phyloP scores from a whole-genome alignment of 2,888 invertebrate species.

The Crossocerus cetratus region DNA sequence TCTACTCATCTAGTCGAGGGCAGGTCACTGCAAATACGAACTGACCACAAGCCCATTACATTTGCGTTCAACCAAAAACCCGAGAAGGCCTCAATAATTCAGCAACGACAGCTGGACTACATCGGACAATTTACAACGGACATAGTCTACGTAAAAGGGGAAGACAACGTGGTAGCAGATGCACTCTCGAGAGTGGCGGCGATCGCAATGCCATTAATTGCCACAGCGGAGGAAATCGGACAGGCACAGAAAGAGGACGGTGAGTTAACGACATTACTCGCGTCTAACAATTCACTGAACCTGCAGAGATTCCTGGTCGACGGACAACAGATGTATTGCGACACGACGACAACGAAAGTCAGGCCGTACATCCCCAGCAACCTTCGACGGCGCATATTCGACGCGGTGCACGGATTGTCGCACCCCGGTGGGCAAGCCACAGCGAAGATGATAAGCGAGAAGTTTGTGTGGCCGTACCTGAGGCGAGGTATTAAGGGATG shows the following conservation, averaged over 20 bases:
- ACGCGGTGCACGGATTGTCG: constrained; percentile 8
- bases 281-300: constrained; percentile 12
- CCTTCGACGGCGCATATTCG: background rate
- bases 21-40: too few relatives aligned
- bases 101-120: too few relatives aligned
- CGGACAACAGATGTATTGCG: constrained; percentile 7
- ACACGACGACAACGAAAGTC: background rate
- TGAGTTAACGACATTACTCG: constrained; percentile 20
- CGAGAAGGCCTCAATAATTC: too few relatives aligned
- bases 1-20: too few relatives aligned
- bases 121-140: too few relatives aligned
- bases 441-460: constrained; percentile 7
- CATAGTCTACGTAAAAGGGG: too few relatives aligned
- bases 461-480: constrained; percentile 24
- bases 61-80: too few relatives aligned
- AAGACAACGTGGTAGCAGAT: too few relatives aligned
- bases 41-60: too few relatives aligned
- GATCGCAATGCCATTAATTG: too few relatives aligned
- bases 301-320: constrained; percentile 11
- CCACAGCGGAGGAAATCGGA: constrained; percentile 25
- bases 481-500: constrained; percentile 16
- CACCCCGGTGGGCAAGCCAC: constrained; percentile 18
- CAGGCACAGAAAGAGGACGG: constrained; percentile 26
- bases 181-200: too few relatives aligned
- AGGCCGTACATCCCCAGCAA: constrained; percentile 9